Evolutionary conservation across 2,113 vertebrate genomes (phyloP).

Genomic region (Rhabdornis inornatus): DNA sequence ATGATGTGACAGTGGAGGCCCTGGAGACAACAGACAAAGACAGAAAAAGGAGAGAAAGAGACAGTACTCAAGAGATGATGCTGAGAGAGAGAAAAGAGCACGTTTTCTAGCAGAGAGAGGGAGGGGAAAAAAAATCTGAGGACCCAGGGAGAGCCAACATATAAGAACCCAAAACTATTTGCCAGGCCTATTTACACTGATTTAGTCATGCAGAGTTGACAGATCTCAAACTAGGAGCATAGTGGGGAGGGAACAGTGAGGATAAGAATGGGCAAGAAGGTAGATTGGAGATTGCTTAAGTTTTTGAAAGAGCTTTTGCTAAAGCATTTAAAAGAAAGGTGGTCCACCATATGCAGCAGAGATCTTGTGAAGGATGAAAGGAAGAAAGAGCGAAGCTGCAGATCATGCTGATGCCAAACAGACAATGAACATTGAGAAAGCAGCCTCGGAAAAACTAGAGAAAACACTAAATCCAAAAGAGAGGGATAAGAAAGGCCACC

Average conservation of each 20-base stretch:
- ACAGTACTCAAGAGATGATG: conserved; percentile 47
- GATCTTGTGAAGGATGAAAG: conserved; percentile 66
- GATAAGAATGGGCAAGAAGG: conserved; percentile 52
- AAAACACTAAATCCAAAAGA: conserved; percentile 58
- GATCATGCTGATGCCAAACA: conserved; percentile 64
- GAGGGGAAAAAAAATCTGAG: background rate
- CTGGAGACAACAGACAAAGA: conserved; percentile 60
- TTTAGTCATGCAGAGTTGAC: conserved; percentile 59
- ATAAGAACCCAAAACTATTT: conserved; percentile 65
- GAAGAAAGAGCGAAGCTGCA: conserved; percentile 43
- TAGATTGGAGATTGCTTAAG: conserved; percentile 29
- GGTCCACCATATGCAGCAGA: conserved; percentile 58
- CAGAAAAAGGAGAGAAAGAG: conserved; percentile 53
- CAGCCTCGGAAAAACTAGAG: conserved; percentile 30
- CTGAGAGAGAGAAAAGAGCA: conserved; percentile 35
- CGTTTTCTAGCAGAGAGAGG: conserved; percentile 13
- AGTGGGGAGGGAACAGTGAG: conserved; percentile 24
- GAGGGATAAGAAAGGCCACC: conserved; percentile 63
- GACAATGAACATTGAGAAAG: conserved; percentile 67
- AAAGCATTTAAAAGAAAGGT: conserved; percentile 65
- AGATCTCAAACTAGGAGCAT: conserved; percentile 53
- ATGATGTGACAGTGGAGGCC: conserved; percentile 64
- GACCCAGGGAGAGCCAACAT: conserved; percentile 20
- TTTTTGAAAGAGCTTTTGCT: conserved; percentile 63
- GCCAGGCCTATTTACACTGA: conserved; percentile 66